phyloP scores from a whole-genome alignment of 1,140 invertebrate species.

The Zelostemma sp. region DNA sequence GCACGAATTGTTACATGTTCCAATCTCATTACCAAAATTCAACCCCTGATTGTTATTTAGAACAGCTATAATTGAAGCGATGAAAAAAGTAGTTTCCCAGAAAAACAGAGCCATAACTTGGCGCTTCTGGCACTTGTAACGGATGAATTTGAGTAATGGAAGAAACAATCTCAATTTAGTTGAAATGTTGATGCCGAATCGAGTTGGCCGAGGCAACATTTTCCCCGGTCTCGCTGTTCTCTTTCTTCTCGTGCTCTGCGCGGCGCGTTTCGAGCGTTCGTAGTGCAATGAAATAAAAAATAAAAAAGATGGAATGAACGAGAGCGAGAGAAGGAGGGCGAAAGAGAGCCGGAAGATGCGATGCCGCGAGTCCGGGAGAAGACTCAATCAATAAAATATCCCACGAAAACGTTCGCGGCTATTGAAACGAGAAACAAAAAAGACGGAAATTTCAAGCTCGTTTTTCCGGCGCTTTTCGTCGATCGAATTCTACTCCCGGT shows the following conservation, averaged over 20 bases:
- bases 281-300: conserved; percentile 11
- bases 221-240: not conserved
- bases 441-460: too few species aligned
- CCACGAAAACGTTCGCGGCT: conserved; percentile 57
- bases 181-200: not conserved
- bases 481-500: too few species aligned
- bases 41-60: not conserved
- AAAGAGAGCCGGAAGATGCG: conserved; percentile 42
- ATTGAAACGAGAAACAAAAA: conserved; percentile 13
- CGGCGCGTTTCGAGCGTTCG: conserved; percentile 9
- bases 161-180: not conserved
- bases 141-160: too few species aligned
- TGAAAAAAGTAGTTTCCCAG: not conserved
- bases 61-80: not conserved
- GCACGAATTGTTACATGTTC: conserved; percentile 5
- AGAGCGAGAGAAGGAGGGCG: conserved; percentile 37
- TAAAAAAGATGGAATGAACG: conserved; percentile 11
- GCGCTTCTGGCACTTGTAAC: not conserved
- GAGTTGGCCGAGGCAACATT: not conserved
- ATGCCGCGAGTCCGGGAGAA: conserved; percentile 40
- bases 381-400: conserved; percentile 66
- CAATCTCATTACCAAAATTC: not conserved
- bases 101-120: too few species aligned
- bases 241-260: conserved; percentile 9
- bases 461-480: too few species aligned